Base-by-base conservation (phyloP, 53 echinoderm and acorn worm genomes). In the Echinometra lucunter region DNA sequence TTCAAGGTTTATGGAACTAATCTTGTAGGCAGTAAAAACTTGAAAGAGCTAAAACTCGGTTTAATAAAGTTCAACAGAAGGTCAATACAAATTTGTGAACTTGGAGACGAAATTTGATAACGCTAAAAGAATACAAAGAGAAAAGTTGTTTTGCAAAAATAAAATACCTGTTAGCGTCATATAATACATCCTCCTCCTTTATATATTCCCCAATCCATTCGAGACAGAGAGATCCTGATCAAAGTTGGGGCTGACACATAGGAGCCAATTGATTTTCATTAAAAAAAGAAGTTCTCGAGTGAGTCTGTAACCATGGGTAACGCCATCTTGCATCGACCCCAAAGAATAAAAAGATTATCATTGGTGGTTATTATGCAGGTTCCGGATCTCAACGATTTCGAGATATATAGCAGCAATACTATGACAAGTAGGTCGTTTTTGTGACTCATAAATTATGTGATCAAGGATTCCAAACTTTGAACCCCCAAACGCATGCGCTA, bases 221-320 rank as follows among this genome's bases (percentile, higher is more conserved):
- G 32, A 72, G 72, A 72, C 28, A 34, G 72, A 34, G 13, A 13
- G 35, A 72, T 12, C 72, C 34, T 28, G 78, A 78, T 42, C 38
- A 78, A 42, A n/a, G 45, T 85, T 27, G 49, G 10, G n/a, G 42
- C n/a, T 85, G 85, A 85, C 85, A 53, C 85, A 85, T 47, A 15
- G 10, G 9, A 47, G 47, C 49, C 85, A 85, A 85, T 53, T 85
- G 45, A 85, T 47, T 47, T 53, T 49, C 45, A 85, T 85, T 45
- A 30, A 85, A 47, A 53, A 53, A 2, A 53, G 13, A 85, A 45
- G 49, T 12, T 85, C 85, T 49, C 85, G 11, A 12, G 30, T 85
- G 85, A 85, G 85, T 85, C 85, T 85, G 85, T 49, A 25, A 85
- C 85, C 85, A 45, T 47, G 15, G 30, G 85, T 25, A n/a, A 85